These are phyloP conservation scores for Bimastos eiseni DNA, from an alignment of 2,888 invertebrate species.

Conservation along the genomic window DNA sequence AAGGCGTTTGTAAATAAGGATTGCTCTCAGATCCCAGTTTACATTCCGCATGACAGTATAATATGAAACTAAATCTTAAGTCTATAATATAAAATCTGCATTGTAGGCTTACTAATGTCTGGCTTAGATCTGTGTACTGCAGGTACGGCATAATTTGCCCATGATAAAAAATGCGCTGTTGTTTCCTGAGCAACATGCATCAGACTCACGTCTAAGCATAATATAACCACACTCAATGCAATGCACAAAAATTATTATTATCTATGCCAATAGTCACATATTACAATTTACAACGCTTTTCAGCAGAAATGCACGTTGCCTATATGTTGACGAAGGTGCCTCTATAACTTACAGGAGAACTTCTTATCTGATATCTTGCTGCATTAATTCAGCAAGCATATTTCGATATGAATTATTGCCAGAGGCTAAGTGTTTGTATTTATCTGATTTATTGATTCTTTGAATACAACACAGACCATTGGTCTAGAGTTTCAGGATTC, in stretches of 20 bases:
- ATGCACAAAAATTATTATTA: neutral
- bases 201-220: neutral
- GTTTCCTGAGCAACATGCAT: neutral
- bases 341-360: no score
- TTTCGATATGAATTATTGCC: constrained; percentile 2
- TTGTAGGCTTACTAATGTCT: neutral
- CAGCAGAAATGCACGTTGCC: no score
- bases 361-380: neutral
- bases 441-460: no score
- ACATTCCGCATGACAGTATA: neutral
- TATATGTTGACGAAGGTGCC: no score
- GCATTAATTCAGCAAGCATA: neutral
- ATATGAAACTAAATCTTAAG: neutral
- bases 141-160: no score
- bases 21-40: neutral
- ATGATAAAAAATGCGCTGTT: neutral
- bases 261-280: neutral
- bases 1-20: neutral
- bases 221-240: neutral
- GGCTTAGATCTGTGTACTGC: neutral
- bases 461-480: neutral
- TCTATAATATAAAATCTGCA: neutral
- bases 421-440: neutral
- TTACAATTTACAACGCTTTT: no score
- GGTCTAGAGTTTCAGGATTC: neutral